Percentiles rank a stretch among this genome's conserved stretches.
Evolutionary conservation across 2,888 invertebrate genomes (phyloP).

Genomic region (Oasisia sp.): DNA sequence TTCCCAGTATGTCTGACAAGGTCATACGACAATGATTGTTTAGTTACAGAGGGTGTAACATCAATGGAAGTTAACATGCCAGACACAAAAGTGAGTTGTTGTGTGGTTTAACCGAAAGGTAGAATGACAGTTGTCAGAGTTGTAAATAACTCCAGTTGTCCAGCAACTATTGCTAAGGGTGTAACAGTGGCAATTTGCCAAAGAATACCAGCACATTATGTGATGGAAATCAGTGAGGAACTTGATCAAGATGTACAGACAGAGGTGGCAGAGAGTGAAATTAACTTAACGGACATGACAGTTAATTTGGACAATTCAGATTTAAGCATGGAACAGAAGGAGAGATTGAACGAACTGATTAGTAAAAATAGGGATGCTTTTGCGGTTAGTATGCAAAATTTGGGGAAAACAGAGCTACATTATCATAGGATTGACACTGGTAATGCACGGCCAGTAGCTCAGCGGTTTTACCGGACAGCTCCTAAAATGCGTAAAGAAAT

Average conservation of each 20-base stretch:
- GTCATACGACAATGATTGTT: background rate
- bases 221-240: background rate
- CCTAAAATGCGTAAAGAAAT: background rate
- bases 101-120: background rate
- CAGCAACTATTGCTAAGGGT: background rate
- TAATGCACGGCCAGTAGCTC: background rate
- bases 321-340: background rate
- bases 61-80: background rate
- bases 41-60: background rate
- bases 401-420: background rate
- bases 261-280: background rate
- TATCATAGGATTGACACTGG: background rate
- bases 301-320: background rate
- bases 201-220: background rate
- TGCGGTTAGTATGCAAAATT: background rate
- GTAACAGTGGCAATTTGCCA: background rate
- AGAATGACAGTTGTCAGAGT: background rate
- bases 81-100: background rate
- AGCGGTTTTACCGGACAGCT: background rate
- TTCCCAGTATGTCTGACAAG: background rate
- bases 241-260: background rate
- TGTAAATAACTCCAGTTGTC: background rate
- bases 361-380: background rate
- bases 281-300: background rate
- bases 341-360: background rate